Percentiles rank a stretch among this genome's conserved stretches.
Conservation (phyloP, 2,888 invertebrate genomes). For the Trachelus troglodyta region DNA sequence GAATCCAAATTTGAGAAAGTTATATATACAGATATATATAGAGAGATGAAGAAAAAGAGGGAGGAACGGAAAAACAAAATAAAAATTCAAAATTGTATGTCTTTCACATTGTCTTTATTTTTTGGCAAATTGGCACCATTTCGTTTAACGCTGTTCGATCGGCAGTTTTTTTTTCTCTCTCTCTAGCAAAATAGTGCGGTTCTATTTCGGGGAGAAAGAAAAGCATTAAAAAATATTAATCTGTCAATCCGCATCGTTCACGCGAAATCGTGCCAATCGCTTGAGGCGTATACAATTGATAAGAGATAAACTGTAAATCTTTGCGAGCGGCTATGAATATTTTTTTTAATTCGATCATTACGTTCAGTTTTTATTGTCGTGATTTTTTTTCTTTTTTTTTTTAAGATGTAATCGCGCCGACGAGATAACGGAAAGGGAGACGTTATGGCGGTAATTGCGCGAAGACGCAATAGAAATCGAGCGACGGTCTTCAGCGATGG, state of each 20-base stretch:
- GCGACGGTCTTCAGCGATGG: background rate
- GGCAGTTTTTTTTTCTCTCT: conserved; percentile 23
- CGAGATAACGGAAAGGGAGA: background rate
- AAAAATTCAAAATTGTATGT: background rate
- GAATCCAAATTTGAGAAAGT: background rate
- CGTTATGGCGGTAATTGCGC: background rate
- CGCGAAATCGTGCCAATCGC: conserved; percentile 7
- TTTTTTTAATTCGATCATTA: background rate
- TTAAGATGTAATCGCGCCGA: background rate
- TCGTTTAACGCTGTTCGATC: conserved; percentile 7
- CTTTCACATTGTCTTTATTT: background rate
- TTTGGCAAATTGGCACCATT: background rate
- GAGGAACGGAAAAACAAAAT: background rate
- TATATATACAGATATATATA: too few relatives aligned
- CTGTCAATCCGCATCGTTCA: conserved; percentile 24
- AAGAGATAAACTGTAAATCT: background rate
- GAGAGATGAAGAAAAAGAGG: background rate
- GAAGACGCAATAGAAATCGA: background rate
- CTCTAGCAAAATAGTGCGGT: conserved; percentile 40
- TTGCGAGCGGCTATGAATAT: background rate
- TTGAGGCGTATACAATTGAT: background rate
- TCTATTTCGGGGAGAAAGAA: conserved; percentile 37
- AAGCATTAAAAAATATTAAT: conserved; percentile 13
- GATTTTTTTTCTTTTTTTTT: background rate
- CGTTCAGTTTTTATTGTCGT: background rate